Conservation (phyloP, 2,113 vertebrate genomes). For the Oriolus oriolus region DNA sequence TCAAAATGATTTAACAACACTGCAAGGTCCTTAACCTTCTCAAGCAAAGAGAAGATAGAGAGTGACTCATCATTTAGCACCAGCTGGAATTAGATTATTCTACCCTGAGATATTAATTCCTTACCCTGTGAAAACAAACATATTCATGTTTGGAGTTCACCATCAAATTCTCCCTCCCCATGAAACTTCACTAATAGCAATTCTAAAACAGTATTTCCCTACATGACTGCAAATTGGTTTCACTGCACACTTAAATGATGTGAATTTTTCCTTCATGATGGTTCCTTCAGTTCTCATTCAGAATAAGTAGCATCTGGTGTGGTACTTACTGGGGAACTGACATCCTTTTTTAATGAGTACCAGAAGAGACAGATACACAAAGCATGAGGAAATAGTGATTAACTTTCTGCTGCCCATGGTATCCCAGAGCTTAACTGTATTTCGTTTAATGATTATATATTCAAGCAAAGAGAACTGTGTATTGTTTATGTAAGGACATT, state of each 20-base stretch:
- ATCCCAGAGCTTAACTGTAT: neutral
- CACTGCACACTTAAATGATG: neutral
- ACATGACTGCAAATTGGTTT: neutral
- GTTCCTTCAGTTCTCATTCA: constrained; percentile 37
- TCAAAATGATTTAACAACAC: constrained; percentile 15
- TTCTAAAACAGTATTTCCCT: neutral
- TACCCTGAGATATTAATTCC: neutral
- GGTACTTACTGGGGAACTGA: constrained; percentile 15
- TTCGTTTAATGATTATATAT: neutral
- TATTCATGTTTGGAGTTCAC: neutral
- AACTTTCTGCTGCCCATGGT: constrained; percentile 14
- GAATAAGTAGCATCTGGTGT: constrained; percentile 25
- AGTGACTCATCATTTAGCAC: constrained; percentile 21
- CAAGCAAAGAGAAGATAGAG: neutral
- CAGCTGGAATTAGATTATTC: neutral
- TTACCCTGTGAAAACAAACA: neutral
- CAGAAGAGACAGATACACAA: constrained; percentile 22
- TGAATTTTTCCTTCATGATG: neutral
- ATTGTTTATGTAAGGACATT: neutral
- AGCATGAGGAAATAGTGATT: constrained; percentile 20
- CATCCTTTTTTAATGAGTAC: constrained; percentile 39
- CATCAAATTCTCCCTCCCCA: neutral
- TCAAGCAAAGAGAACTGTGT: neutral
- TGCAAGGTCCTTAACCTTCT: neutral
- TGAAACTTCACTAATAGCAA: neutral